Evolutionary conservation across 2,113 vertebrate genomes (phyloP).

Genomic region (Brienomyrus brachyistius): DNA sequence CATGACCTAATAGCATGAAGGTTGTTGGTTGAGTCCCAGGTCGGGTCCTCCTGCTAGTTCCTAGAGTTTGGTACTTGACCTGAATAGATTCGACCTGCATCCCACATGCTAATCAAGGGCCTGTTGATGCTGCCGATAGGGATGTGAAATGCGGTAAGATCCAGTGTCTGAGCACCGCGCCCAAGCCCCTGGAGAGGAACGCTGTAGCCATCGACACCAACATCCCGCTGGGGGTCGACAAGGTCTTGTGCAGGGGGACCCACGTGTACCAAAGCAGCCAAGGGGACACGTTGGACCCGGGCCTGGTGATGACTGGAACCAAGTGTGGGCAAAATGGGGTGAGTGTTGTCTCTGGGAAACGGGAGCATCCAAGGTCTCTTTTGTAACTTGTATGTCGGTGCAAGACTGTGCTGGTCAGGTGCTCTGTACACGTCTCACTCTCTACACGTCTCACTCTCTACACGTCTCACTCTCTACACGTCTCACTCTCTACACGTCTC

Average conservation of each 20-base stretch:
- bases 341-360: constrained; percentile 18
- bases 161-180: constrained; percentile 76
- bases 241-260: constrained; percentile 74
- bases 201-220: constrained; percentile 85
- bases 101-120: background rate
- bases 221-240: constrained; percentile 48
- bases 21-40: background rate
- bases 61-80: background rate
- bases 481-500: background rate
- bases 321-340: constrained; percentile 87
- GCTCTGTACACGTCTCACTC: background rate
- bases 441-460: background rate
- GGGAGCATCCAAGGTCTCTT: background rate
- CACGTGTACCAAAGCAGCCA: constrained; percentile 78
- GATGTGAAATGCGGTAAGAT: constrained; percentile 93
- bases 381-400: too few relatives aligned
- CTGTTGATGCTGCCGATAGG: constrained; percentile 49
- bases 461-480: background rate
- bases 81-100: background rate
- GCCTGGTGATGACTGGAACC: constrained; percentile 88
- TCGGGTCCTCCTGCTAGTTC: background rate
- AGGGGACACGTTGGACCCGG: constrained; percentile 86
- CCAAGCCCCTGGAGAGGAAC: constrained; percentile 75
- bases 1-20: background rate
- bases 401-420: too few relatives aligned